Percentiles rank a stretch among this genome's conserved stretches.
Evolutionary conservation across 2,888 invertebrate genomes (phyloP).

Genomic region (Hetaerina titia): DNA sequence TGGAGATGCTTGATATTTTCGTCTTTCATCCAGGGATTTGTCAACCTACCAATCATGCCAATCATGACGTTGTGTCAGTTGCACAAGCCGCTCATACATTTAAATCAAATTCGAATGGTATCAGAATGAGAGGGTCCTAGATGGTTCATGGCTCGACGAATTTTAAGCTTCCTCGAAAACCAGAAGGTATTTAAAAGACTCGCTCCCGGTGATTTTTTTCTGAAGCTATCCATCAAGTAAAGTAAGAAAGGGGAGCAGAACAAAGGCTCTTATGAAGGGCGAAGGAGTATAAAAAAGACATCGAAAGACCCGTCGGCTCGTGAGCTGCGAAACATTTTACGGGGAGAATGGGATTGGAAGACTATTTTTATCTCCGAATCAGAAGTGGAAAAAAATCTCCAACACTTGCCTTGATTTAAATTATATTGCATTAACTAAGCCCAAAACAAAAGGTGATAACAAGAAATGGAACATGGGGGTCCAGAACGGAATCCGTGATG

Average conservation of each 20-base stretch:
- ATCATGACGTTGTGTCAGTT: too few relatives aligned
- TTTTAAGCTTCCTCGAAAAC: neutral
- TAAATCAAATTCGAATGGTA: too few relatives aligned
- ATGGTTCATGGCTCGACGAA: too few relatives aligned
- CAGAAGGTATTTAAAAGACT: neutral
- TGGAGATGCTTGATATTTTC: too few relatives aligned
- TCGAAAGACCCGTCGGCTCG: neutral
- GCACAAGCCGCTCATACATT: too few relatives aligned
- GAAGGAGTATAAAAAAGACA: neutral
- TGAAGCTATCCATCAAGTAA: neutral
- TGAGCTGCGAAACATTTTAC: neutral
- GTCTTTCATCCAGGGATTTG: too few relatives aligned
- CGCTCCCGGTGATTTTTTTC: neutral
- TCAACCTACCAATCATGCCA: too few relatives aligned
- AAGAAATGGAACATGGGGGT: neutral
- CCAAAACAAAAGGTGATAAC: neutral
- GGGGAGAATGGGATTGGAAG: neutral
- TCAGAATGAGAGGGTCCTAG: too few relatives aligned
- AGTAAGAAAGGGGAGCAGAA: neutral
- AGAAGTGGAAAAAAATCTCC: neutral
- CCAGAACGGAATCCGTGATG: neutral
- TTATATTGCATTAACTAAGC: neutral
- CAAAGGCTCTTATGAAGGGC: neutral
- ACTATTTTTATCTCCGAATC: neutral
- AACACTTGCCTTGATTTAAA: neutral